Percentiles rank a stretch among this genome's conserved stretches.
These are phyloP conservation scores for Pseudomugil gertrudae DNA, from an alignment of 2,797 vertebrate genomes.

Conservation along the genomic window DNA sequence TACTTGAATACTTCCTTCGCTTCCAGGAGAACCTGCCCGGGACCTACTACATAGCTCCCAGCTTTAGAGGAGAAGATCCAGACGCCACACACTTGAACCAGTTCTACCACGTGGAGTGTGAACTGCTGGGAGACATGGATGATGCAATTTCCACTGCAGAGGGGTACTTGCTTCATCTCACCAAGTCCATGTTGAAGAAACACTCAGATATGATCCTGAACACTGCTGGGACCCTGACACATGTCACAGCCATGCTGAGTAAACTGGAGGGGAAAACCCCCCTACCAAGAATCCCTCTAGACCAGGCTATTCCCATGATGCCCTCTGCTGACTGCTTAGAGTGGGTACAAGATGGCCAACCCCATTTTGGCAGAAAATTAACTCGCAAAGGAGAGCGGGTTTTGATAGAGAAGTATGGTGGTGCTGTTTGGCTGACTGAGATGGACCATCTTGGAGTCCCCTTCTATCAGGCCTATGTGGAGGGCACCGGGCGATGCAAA, in stretches of 20 bases:
- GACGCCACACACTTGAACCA: slow-evolving; percentile 85
- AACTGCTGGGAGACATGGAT: slow-evolving; percentile 83
- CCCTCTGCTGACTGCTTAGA: slow-evolving; percentile 80
- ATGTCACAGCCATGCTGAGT: slow-evolving; percentile 72
- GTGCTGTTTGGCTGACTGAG: slow-evolving; percentile 84
- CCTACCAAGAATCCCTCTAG: slow-evolving; percentile 80
- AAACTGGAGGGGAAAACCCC: slow-evolving; percentile 66
- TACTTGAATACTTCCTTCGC: slow-evolving; percentile 85
- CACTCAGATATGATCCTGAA: slow-evolving; percentile 78
- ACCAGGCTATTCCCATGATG: slow-evolving; percentile 82
- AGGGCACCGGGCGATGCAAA: slow-evolving; percentile 73
- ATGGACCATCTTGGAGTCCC: slow-evolving; percentile 86
- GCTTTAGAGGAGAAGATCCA: slow-evolving; percentile 85
- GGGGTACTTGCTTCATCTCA: slow-evolving; percentile 78
- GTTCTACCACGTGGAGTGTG: slow-evolving; percentile 87
- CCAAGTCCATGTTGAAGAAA: slow-evolving; percentile 77
- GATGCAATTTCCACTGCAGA: slow-evolving; percentile 80
- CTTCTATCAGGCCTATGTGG: slow-evolving; percentile 85
- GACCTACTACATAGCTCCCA: slow-evolving; percentile 83
- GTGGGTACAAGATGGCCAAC: slow-evolving; percentile 83
- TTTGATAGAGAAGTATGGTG: slow-evolving; percentile 80
- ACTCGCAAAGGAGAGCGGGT: slow-evolving; percentile 83
- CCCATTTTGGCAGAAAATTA: slow-evolving; percentile 82
- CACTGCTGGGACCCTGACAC: slow-evolving; percentile 75
- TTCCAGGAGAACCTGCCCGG: slow-evolving; percentile 82